Evolutionary conservation across 2,888 invertebrate genomes (phyloP).

Genomic region (Dolichopus griseipennis): DNA sequence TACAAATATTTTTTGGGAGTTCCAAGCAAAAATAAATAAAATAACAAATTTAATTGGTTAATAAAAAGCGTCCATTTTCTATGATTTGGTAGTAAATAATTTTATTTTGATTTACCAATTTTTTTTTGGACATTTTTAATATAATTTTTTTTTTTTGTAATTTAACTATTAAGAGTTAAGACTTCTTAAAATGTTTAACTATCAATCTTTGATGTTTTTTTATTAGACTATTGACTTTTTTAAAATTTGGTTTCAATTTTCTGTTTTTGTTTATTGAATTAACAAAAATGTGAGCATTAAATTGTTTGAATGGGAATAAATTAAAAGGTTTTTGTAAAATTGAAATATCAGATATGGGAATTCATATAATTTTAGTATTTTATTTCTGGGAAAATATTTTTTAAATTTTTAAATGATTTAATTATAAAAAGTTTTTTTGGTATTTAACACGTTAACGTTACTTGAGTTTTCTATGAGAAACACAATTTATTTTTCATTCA

Average conservation of each 20-base stretch:
- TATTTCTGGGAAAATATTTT: not conserved
- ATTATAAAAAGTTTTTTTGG: no score
- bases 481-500: no score
- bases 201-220: not conserved
- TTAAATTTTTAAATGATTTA: not conserved
- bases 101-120: not conserved
- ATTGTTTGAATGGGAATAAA: not conserved
- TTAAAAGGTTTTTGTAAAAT: not conserved
- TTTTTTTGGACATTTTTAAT: not conserved
- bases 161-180: not conserved
- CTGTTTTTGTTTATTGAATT: no score
- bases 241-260: no score
- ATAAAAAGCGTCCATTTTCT: conserved; percentile 6
- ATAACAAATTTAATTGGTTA: conserved; percentile 3
- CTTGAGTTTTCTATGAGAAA: no score
- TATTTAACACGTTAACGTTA: no score
- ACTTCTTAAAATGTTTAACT: not conserved
- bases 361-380: not conserved
- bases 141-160: not conserved
- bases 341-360: not conserved
- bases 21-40: not conserved
- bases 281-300: not conserved
- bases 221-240: no score
- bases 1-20: not conserved
- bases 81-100: not conserved